Evolutionary conservation across 2,113 vertebrate genomes (phyloP).

Genomic region (Tachysurus vachellii): DNA sequence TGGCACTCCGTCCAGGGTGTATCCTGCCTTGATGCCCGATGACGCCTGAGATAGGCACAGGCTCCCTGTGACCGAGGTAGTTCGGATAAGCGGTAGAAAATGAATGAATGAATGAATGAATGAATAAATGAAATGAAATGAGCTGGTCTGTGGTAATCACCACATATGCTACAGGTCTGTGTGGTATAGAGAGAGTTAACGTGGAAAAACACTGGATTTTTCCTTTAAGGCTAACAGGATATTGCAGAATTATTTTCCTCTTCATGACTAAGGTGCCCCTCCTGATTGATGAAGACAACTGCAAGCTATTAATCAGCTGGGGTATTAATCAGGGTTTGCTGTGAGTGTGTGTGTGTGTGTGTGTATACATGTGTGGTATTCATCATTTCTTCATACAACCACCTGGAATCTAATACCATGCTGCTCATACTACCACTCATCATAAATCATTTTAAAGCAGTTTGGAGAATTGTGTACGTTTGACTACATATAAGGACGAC

Average conservation of each 20-base stretch:
- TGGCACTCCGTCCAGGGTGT: no score
- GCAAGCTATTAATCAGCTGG: conserved; percentile 36
- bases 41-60: no score
- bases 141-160: background rate
- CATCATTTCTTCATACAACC: conserved; percentile 13
- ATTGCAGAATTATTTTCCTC: conserved; percentile 17
- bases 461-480: background rate
- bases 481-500: background rate
- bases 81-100: no score
- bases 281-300: conserved; percentile 46
- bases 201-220: background rate
- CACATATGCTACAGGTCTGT: background rate
- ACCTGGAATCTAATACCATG: conserved; percentile 19
- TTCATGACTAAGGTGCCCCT: conserved; percentile 10
- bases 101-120: no score
- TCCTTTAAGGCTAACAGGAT: background rate
- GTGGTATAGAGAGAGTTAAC: background rate
- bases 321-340: conserved; percentile 37
- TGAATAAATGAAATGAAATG: no score
- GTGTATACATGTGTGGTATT: background rate
- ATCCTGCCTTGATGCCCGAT: no score
- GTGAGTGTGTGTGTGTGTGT: conserved; percentile 2
- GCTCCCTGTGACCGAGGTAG: no score
- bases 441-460: conserved; percentile 20
- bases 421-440: background rate